These are phyloP conservation scores for Spongia lamella DNA, from an alignment of 37 sponge, comb jelly and placozoan genomes.

Conservation along the genomic window DNA sequence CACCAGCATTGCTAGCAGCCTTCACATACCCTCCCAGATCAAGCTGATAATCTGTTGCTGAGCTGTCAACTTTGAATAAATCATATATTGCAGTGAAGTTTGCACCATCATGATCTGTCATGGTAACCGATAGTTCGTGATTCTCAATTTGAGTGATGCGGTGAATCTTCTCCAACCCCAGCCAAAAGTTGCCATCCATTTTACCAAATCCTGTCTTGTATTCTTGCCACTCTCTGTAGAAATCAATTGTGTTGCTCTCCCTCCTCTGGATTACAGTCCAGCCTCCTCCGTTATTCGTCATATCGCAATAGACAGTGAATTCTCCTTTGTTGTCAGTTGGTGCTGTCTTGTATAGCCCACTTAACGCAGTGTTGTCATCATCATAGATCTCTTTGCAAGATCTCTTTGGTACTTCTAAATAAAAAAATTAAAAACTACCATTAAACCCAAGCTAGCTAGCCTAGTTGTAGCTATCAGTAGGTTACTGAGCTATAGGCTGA, in stretches of 20 bases:
- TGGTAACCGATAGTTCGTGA: no score
- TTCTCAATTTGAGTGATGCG: constrained; percentile 24
- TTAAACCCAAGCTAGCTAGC: not conserved
- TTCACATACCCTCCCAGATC: constrained; percentile 4
- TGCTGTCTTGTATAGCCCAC: constrained; percentile 45
- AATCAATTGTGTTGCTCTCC: constrained; percentile 13
- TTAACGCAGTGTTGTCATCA: constrained; percentile 15
- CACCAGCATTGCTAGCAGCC: constrained; percentile 2
- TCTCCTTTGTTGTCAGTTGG: constrained; percentile 21
- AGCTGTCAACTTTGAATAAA: constrained; percentile 33
- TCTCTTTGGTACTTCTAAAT: constrained; percentile 40
- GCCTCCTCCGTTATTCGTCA: constrained; percentile 50
- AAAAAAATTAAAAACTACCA: not conserved
- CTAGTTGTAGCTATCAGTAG: not conserved
- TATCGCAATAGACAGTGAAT: constrained; percentile 62
- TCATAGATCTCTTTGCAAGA: constrained; percentile 57
- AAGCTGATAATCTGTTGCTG: constrained; percentile 30
- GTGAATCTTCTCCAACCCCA: constrained; percentile 61
- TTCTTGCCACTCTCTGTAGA: constrained; percentile 21
- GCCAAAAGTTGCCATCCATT: constrained; percentile 49
- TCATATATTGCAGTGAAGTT: constrained; percentile 23
- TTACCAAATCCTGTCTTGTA: constrained; percentile 68
- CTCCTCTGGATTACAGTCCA: constrained; percentile 72
- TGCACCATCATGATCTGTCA: no score
- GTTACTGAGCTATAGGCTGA: no score